Percentiles rank a stretch among this genome's conserved stretches.
Evolutionary conservation across 2,113 vertebrate species (phyloP).

Genomic region (Bubo scandiacus): DNA sequence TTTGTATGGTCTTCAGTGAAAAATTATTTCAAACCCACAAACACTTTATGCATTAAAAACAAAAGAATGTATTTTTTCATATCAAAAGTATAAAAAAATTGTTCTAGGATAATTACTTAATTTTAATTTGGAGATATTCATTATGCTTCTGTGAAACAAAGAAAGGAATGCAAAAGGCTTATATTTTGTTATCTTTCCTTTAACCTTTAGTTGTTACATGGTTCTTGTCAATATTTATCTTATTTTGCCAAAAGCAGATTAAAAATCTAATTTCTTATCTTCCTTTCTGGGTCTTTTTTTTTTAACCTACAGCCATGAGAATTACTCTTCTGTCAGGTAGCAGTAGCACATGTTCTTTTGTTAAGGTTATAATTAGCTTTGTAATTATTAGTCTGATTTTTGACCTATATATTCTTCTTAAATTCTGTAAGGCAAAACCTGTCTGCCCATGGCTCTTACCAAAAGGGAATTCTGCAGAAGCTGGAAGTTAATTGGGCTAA

Average conservation of each 20-base stretch:
- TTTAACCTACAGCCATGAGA: neutral
- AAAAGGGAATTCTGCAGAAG: neutral
- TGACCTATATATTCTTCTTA: constrained; percentile 8
- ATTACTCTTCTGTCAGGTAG: neutral
- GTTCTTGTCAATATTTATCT: neutral
- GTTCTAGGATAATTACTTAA: neutral
- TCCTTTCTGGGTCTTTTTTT: neutral
- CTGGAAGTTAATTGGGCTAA: neutral
- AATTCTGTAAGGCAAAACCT: neutral
- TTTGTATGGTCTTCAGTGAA: neutral
- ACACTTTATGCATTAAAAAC: neutral
- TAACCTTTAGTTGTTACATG: neutral
- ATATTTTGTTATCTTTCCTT: neutral
- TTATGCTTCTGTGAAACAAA: neutral
- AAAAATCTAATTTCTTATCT: neutral
- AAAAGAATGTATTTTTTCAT: neutral
- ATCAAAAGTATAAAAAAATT: neutral
- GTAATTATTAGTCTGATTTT: neutral
- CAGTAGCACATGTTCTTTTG: neutral
- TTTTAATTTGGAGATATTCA: neutral
- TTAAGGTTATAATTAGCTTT: constrained; percentile 20
- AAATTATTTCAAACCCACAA: neutral
- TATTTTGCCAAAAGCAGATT: neutral
- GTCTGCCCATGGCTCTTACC: neutral
- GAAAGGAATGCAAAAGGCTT: neutral